phyloP scores from a whole-genome alignment of 1,140 invertebrate genomes.

The Phthorimaea operculella region DNA sequence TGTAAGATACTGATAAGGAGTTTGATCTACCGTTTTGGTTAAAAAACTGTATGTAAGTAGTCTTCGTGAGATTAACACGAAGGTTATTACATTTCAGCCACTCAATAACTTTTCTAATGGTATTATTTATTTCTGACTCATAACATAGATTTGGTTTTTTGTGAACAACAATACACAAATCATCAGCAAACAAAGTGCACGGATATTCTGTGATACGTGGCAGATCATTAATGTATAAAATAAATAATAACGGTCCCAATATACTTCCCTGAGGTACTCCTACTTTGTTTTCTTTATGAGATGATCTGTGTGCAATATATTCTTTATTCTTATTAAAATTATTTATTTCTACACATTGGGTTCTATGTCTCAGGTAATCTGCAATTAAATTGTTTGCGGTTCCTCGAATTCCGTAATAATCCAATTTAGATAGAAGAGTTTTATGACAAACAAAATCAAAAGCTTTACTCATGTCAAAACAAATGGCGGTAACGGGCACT shows the following conservation, averaged over 20 bases:
- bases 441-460: slow-evolving; percentile 11
- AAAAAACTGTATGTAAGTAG: too few species aligned
- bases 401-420: slow-evolving; percentile 6
- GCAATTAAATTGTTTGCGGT: neutral
- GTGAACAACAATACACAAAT: too few species aligned
- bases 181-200: too few species aligned
- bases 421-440: neutral
- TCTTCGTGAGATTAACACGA: too few species aligned
- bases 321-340: neutral
- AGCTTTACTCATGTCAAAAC: slow-evolving; percentile 9
- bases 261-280: slow-evolving; percentile 11
- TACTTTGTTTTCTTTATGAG: neutral
- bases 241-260: slow-evolving; percentile 7
- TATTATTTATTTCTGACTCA: too few species aligned
- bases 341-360: slow-evolving; percentile 4
- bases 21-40: too few species aligned
- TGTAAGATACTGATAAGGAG: too few species aligned
- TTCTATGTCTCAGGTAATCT: slow-evolving; percentile 5
- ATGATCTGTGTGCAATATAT: neutral
- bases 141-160: too few species aligned
- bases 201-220: too few species aligned
- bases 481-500: neutral
- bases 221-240: too few species aligned
- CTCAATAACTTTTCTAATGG: too few species aligned
- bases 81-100: too few species aligned